Evolutionary conservation across 2,888 invertebrate species (phyloP), one percentile per base, ranked within the genome.

Genomic region (Prosopocoilus inquinatus): DNA sequence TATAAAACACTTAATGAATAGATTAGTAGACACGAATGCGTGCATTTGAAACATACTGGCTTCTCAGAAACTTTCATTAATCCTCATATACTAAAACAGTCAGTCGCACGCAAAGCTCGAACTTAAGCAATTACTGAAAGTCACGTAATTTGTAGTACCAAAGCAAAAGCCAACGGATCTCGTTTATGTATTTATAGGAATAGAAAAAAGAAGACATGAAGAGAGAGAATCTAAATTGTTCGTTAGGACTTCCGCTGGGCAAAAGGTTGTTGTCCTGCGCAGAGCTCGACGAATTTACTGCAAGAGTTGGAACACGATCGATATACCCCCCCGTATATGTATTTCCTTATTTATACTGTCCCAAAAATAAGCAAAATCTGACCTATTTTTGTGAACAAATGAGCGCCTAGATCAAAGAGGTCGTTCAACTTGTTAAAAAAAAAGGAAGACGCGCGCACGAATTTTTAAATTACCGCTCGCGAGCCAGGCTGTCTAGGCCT

Each of bases 361-460:
- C 12, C 36, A 11, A 41, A 41, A 41, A 41, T 41, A 41, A 4
- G 41, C n/a, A 41, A 41, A 35, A 47, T 47, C 35, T 47, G 35
- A 47, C 46, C 46, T n/a, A 46, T 28, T 28, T 46, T 47, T 47
- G 12, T 11, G 12, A 9, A 34, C 13, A 12, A 43, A 9, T 43
- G 43, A 43, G 20, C 43, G 12, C 12, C 15, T 15, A 43, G 2
- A 20, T 13, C 20, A 5, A 28, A 32, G 28, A 15, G 50, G 44
- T 51, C 51, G 45, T 51, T 51, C 51, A 51, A 43, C 51, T 51
- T 28, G 12, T n/a, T 32, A 32, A 20, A 28, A 11, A 15, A 20
- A 32, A 51, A 51, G 45, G 44, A 51, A 28, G 45, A 7, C 32
- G 15, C n/a, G 11, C 41, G 32, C 33, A 32, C 33, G 16, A 35